Percentiles rank a stretch among this genome's conserved stretches.
Conservation (phyloP, 2,888 invertebrate genomes). For the Leptarthrus brevirostris region DNA sequence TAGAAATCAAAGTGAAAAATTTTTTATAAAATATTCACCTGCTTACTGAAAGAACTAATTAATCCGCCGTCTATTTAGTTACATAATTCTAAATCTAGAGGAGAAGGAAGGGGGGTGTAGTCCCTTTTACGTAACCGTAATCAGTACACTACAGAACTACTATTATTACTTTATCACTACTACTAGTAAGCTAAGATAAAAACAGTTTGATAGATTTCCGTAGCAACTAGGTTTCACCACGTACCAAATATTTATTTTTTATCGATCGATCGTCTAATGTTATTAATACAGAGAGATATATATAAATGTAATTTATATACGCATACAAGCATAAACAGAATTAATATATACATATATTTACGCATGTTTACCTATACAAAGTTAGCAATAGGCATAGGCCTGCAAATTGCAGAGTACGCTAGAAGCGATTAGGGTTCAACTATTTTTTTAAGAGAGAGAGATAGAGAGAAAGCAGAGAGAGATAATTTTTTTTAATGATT, state of each 20-base stretch:
- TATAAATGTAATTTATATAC: slow-evolving; percentile 39
- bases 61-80: neutral
- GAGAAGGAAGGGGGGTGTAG: neutral
- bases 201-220: slow-evolving; percentile 35
- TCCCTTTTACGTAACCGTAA: neutral
- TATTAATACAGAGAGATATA: neutral
- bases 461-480: neutral
- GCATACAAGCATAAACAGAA: slow-evolving; percentile 38
- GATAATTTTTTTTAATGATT: slow-evolving; percentile 8
- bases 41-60: neutral
- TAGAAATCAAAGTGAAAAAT: slow-evolving; percentile 54
- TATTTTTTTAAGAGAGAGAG: neutral
- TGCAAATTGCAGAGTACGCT: neutral
- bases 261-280: slow-evolving; percentile 35
- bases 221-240: slow-evolving; percentile 41
- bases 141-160: slow-evolving; percentile 28
- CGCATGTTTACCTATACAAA: slow-evolving; percentile 4
- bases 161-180: neutral
- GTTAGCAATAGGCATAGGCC: neutral
- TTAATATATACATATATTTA: slow-evolving; percentile 29
- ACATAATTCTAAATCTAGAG: slow-evolving; percentile 1
- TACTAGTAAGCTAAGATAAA: neutral
- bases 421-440: slow-evolving; percentile 1
- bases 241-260: slow-evolving; percentile 47
- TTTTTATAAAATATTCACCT: slow-evolving; percentile 15